phyloP scores from a whole-genome alignment of 2,888 invertebrate species.

The Teleiodes luculella region DNA sequence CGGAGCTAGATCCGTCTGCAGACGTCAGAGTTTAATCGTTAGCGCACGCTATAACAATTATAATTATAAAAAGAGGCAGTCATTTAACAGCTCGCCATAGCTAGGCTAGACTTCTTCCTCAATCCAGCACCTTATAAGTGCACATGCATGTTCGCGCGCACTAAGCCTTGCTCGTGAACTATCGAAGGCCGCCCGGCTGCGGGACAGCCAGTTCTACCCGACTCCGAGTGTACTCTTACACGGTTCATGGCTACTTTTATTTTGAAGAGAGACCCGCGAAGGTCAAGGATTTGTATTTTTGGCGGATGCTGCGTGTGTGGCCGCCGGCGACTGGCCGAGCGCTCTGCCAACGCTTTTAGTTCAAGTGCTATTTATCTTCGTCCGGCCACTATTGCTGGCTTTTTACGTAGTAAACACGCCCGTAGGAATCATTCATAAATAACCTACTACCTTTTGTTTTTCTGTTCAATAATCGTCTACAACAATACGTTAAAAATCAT shows the following conservation, averaged over 20 bases:
- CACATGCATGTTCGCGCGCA: conserved; percentile 31
- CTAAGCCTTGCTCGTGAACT: conserved; percentile 75
- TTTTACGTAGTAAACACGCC: conserved; percentile 41
- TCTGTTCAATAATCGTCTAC: background rate
- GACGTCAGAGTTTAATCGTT: conserved; percentile 1
- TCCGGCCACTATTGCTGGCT: background rate
- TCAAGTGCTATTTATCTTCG: conserved; percentile 41
- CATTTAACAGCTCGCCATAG: conserved; percentile 27
- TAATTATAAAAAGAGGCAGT: conserved; percentile 5
- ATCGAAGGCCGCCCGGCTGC: conserved; percentile 59
- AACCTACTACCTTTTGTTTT: background rate
- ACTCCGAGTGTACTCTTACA: conserved; percentile 53
- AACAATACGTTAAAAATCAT: background rate
- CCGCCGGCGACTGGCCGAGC: conserved; percentile 23
- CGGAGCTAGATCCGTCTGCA: background rate
- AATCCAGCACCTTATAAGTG: conserved; percentile 32
- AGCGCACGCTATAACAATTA: conserved; percentile 9
- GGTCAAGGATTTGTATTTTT: conserved; percentile 73
- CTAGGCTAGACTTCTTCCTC: conserved; percentile 31
- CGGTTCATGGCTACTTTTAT: conserved; percentile 73
- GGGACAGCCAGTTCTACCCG: conserved; percentile 20
- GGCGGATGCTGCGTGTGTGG: conserved; percentile 47
- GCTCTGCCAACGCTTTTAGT: conserved; percentile 57
- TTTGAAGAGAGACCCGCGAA: conserved; percentile 68
- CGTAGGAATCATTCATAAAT: conserved; percentile 32